Evolutionary conservation across 2,113 vertebrate genomes (phyloP), one percentile per base, ranked within the genome.

Genomic region (Saccopteryx bilineata): DNA sequence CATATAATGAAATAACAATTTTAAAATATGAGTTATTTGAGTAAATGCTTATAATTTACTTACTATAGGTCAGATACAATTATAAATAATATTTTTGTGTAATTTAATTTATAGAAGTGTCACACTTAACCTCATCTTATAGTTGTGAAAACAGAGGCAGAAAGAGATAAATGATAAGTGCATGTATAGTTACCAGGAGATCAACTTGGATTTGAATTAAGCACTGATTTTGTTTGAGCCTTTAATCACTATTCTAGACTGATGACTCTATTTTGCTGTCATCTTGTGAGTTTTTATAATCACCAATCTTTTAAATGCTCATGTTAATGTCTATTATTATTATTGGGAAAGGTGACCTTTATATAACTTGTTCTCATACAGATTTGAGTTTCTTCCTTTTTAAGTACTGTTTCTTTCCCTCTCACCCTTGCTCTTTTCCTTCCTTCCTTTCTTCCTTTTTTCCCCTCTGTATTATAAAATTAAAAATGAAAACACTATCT

Each of bases 241-340:
- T 81, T 63, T 71, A 82, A 24, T 84, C 10, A 31, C 4, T 91
- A 3, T n/a, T 33, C 7, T 72, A 66, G 60, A 72, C 48, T 79
- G 31, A 31, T 2, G 33, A 31, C 5, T 69, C 33, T 46, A 46
- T 78, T 71, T 84, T 94, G 31, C 50, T 52, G 2, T 52, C 39
- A 72, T 83, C 7, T 87, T 17, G 14, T 71, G 33, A 86, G 23
- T n/a, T 65, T 78, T 83, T 31, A 5, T 50, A 50, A 9, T 79
- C n/a, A 66, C 9, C 15, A 46, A 74, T 21, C 1, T 8, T 80
- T 80, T 72, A 46, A 21, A 76, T 8, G n/a, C 9, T 87, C n/a
- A 28, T 2, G 0, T 75, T 65, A 28, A 60, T 0, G 0, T 54
- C 0, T n/a, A 46, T 68, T 82, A 71, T 52, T 68, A 48, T 19